Evolutionary conservation across 92 coral and sea anemone species (phyloP).

Genomic region (Palythoa caribaeorum): DNA sequence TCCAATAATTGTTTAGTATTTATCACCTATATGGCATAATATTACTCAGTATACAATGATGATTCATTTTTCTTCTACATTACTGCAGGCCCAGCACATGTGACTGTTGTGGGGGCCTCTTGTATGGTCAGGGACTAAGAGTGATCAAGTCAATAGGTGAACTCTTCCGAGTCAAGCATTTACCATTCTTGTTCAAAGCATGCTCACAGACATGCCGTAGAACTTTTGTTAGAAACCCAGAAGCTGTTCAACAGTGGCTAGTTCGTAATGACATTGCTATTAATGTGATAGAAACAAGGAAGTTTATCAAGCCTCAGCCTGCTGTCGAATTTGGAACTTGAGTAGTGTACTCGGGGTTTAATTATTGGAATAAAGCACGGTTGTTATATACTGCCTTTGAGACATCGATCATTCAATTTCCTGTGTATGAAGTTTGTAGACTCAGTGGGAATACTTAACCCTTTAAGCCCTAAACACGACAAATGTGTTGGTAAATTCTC

Average conservation of each 20-base stretch:
- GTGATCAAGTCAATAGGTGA: conserved; percentile 80
- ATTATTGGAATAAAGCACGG: too few relatives aligned
- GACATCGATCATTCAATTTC: too few relatives aligned
- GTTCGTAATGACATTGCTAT: conserved; percentile 58
- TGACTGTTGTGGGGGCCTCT: conserved; percentile 90
- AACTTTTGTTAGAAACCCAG: conserved; percentile 72
- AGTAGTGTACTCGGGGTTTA: neutral
- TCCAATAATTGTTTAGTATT: too few relatives aligned
- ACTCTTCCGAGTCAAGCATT: conserved; percentile 77
- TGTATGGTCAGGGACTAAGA: conserved; percentile 87
- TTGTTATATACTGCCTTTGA: too few relatives aligned
- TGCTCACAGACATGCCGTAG: conserved; percentile 91
- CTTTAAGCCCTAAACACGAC: too few relatives aligned
- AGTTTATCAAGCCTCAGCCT: neutral
- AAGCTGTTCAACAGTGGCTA: conserved; percentile 83
- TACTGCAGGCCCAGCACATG: conserved; percentile 77
- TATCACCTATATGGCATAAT: neutral
- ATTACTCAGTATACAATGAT: neutral
- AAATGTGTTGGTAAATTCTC: too few relatives aligned
- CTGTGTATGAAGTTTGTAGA: too few relatives aligned
- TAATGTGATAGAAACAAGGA: neutral
- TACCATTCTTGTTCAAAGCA: conserved; percentile 85
- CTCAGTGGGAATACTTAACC: too few relatives aligned
- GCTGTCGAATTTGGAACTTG: neutral
- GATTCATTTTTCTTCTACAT: neutral